Evolutionary conservation across 2,113 vertebrate species (phyloP), one percentile per base, ranked within the genome.

Genomic region (Eclectus roratus): DNA sequence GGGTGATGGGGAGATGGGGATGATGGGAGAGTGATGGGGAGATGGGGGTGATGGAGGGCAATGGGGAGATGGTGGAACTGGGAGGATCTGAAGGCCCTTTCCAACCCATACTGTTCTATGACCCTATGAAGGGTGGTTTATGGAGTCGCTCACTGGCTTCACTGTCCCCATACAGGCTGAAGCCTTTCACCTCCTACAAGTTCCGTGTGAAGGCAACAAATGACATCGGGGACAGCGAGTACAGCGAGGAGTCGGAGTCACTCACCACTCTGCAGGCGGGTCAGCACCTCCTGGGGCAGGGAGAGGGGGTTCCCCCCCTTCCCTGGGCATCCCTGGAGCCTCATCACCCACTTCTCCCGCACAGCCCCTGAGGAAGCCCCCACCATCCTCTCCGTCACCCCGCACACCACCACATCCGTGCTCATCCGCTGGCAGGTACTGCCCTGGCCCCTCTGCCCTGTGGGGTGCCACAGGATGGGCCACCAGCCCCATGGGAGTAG

Each of bases 111-210:
- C 20, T 2, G 2, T n/a, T 58, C 55, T n/a, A 8, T n/a, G 33
- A 14, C 21, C 13, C 33, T 58, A 14, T 28, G 43, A 16, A 74
- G 35, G 31, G 28, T 9, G n/a, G 55, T 27, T 43, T 5, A 9
- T 0, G 16, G 46, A 20, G 11, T 35, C 8, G 6, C 27, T 3
- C 7, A 0, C 23, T 6, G 1, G 64, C 37, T n/a, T 63, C 20
- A 2, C 80, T 1, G 4, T 46, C 37, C 46, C 60, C 23, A 2
- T 24, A 6, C 94, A 99, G 99, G 97, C 98, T 99, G 85, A 99
- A 99, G 94, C 99, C 99, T 23, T 99, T 99, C 97, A 99, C 99
- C 3, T 99, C 99, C 41, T 99, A 99, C 98, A 99, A 99, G 97
- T 99, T 99, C 96, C 98, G 99, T 0, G 98, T 99, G 50, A 99